Base-by-base conservation (phyloP, 2,797 vertebrate species). In the Cryptoprocta ferox region DNA sequence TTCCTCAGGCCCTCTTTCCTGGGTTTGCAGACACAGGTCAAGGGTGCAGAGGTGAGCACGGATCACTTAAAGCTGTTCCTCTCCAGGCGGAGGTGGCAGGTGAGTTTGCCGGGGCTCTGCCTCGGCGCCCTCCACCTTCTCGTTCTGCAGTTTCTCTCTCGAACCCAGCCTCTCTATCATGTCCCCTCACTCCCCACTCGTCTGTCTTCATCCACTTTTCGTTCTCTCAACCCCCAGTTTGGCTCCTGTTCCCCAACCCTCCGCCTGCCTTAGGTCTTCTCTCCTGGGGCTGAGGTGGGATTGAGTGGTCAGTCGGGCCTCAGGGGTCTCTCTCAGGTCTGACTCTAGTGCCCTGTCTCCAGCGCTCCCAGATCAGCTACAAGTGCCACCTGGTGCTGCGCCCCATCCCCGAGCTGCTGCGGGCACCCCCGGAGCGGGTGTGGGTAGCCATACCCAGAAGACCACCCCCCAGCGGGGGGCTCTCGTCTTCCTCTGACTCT, bases 371-470 rank as follows among this genome's bases (percentile, higher is more conserved):
- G 91, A 99, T 99, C 98, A 99, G 99, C 98, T 99, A 99, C 98
- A 99, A 99, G 98, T 99, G 99, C 96, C 99, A 99, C 98, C 99
- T 99, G 99, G 99, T 99, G 92, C 99, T 99, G 98, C 99, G 99
- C 88, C 99, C 99, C 0, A 99, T 99, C 97, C 99, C 99, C 0
- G 99, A 99, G 97, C 98, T 99, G 94, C 98, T 99, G 90, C 99
- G 99, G 89, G 99, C 99, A 94, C 99, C 99, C 0, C 99, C 99
- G 26, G 99, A 99, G 98, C 99, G 99, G 93, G 99, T 99, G 92
- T 99, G 99, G 97, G 99, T 99, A 0, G 99, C 99, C 0, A 99
- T 99, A 94, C 99, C 99, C 78, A 99, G 99, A 86, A 99, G 99
- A 97, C 98, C 99, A 12, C 99, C 99, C 98, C 99, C 99, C 73